phyloP scores from a whole-genome alignment of 2,888 invertebrate genomes.

The Euzetes globulus region DNA sequence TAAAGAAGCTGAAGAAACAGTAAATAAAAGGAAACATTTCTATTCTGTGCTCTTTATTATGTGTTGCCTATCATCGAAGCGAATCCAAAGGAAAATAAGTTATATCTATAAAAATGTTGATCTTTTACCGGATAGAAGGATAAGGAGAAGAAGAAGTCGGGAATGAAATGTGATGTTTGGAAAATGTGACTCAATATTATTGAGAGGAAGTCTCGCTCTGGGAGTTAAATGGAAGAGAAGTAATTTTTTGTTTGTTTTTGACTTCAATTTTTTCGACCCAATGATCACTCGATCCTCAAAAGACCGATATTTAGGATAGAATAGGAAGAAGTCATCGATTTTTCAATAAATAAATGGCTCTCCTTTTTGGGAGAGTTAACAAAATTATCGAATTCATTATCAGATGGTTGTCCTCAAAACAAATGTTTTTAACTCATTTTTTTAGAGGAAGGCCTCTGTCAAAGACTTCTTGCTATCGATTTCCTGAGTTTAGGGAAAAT shows the following conservation, averaged over 20 bases:
- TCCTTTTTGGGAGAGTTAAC: background rate
- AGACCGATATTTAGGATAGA: background rate
- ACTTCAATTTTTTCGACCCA: background rate
- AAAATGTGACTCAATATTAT: background rate
- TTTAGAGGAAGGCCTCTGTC: background rate
- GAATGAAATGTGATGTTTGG: background rate
- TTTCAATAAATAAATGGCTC: slow-evolving; percentile 20
- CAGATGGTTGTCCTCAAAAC: background rate
- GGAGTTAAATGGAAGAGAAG: background rate
- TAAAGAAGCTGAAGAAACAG: background rate
- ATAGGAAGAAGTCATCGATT: slow-evolving; percentile 3
- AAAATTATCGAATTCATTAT: background rate
- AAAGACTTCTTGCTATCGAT: background rate
- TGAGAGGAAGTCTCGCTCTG: slow-evolving; percentile 65
- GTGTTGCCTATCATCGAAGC: background rate
- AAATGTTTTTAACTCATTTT: too few species aligned
- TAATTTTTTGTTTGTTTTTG: slow-evolving; percentile 13
- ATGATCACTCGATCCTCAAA: background rate
- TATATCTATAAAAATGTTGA: background rate
- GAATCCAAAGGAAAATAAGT: background rate
- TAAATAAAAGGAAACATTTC: slow-evolving; percentile 10
- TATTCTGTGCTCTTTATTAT: background rate
- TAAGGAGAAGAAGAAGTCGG: background rate
- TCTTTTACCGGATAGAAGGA: background rate
- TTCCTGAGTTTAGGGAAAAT: background rate